Evolutionary conservation across 2,888 invertebrate species (phyloP), one percentile per base, ranked within the genome.

Genomic region (Polyommatus icarus): DNA sequence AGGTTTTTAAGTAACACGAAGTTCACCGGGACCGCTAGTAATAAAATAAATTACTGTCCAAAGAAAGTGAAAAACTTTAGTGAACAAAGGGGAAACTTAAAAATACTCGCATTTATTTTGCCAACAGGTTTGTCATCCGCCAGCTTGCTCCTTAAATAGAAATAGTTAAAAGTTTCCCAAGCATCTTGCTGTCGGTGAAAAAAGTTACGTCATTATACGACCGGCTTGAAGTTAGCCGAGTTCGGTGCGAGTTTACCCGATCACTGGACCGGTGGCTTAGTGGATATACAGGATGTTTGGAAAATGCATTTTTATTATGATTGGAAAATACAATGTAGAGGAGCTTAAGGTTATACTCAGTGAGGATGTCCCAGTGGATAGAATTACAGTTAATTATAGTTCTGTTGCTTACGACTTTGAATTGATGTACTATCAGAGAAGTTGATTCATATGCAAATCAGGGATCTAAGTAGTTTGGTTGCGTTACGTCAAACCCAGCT

Each of bases 151-250:
- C 29, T 29, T 67, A 67, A 67, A 67, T 67, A 67, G 67, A 67
- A 67, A 67, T 32, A 32, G 67, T 67, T 32, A 32, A 67, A 67
- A 67, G 67, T 67, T 67, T 32, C 6, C 15, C 29, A 32, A 67
- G 67, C 24, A 67, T 6, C 67, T 67, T 15, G 29, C 29, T 32
- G 67, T 67, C 29, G 29, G 67, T 67, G 29, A 67, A 67, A 67
- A 67, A 67, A 67, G 67, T 67, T 67, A 67, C 67, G 67, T 67
- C 67, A 67, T 67, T 67, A 67, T 67, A 67, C 67, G 29, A 67
- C 67, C 67, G 67, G 32, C 6, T 15, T 15, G 59, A 59, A 59
- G 29, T 32, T 32, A 12, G 29, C 6, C 67, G 29, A 67, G 67
- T 32, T 67, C 4, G 29, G 1, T 29, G 67, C 29, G 10, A 29